These are phyloP conservation scores for Lanius collurio DNA, from an alignment of 2,113 vertebrate species.

Conservation along the genomic window DNA sequence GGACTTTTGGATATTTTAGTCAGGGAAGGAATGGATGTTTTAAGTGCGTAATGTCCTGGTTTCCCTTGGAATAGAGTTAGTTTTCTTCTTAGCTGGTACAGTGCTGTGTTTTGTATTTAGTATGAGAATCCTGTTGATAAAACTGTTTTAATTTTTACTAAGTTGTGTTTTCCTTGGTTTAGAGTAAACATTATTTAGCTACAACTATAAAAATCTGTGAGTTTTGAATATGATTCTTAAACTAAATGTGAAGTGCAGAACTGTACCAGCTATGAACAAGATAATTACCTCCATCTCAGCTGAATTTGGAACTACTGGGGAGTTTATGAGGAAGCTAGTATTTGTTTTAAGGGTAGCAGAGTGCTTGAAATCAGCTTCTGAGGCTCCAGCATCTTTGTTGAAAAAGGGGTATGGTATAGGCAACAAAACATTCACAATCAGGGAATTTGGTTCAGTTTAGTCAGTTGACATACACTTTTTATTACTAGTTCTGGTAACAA, in stretches of 20 bases:
- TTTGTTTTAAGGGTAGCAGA: neutral
- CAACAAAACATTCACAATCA: neutral
- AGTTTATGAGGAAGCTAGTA: neutral
- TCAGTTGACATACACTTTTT: neutral
- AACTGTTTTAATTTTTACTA: neutral
- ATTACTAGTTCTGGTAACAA: neutral
- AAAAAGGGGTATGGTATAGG: neutral
- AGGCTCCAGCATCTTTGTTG: neutral
- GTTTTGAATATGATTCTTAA: neutral
- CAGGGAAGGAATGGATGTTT: neutral
- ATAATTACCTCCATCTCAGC: neutral
- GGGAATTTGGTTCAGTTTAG: neutral
- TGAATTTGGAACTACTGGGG: neutral
- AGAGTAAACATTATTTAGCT: neutral
- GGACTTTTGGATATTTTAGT: neutral
- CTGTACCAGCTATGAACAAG: neutral
- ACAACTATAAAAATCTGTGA: neutral
- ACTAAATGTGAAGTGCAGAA: neutral
- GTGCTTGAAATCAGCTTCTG: neutral
- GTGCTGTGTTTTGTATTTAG: neutral
- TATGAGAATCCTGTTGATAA: neutral
- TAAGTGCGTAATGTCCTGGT: neutral
- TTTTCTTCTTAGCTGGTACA: neutral
- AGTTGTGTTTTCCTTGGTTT: neutral
- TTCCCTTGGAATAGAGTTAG: neutral